Evolutionary conservation across 2,888 invertebrate genomes (phyloP).

Genomic region (Chironomus tentans): DNA sequence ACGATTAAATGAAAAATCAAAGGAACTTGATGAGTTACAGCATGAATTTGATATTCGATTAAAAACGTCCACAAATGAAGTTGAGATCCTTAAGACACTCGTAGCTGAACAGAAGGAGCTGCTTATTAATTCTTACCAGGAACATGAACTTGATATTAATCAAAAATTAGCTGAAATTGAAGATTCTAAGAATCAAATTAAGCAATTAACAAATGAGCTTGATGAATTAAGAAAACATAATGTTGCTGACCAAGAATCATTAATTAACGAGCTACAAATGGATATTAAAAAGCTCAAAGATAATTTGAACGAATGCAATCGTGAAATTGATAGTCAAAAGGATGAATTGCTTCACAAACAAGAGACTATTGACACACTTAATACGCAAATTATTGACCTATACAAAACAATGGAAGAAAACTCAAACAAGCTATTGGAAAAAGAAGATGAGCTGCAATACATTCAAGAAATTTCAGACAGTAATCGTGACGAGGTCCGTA

Average conservation of each 20-base stretch:
- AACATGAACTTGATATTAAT: constrained; percentile 35
- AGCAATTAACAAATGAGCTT: constrained; percentile 42
- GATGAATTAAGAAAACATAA: constrained; percentile 45
- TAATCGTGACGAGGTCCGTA: constrained; percentile 42
- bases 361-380: constrained; percentile 54
- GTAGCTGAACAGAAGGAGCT: constrained; percentile 41
- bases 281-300: constrained; percentile 34
- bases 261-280: constrained; percentile 31
- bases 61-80: constrained; percentile 35
- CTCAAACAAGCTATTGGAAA: constrained; percentile 43
- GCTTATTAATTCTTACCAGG: constrained; percentile 38
- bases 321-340: constrained; percentile 39
- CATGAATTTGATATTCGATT: constrained; percentile 28
- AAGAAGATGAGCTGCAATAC: constrained; percentile 44
- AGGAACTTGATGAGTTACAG: constrained; percentile 17
- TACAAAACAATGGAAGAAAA: constrained; percentile 49
- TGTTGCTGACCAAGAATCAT: constrained; percentile 33
- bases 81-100: constrained; percentile 38
- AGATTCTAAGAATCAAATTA: constrained; percentile 38
- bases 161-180: constrained; percentile 32
- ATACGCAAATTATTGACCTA: constrained; percentile 46
- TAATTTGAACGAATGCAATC: constrained; percentile 43
- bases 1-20: constrained; percentile 27
- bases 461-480: constrained; percentile 42
- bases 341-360: constrained; percentile 47